Evolutionary conservation across 2,888 invertebrate species (phyloP).

Genomic region (Slavum lentiscoides): DNA sequence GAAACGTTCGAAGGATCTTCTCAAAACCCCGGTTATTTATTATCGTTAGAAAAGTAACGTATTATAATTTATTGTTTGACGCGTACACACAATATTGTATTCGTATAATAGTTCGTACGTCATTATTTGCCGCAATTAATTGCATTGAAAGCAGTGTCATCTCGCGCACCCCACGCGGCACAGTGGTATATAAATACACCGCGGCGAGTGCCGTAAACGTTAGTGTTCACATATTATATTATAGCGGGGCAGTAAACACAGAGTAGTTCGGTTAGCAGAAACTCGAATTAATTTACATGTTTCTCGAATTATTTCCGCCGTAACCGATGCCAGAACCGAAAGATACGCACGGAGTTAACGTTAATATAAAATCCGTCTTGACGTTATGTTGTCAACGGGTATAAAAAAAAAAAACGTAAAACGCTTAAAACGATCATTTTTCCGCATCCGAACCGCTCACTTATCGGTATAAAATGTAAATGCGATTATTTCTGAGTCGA

Average conservation of each 20-base stretch:
- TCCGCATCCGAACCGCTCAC: neutral
- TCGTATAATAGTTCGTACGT: no score
- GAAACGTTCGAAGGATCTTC: no score
- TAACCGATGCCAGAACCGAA: neutral
- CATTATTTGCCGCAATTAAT: no score
- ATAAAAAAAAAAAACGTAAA: neutral
- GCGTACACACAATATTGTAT: no score
- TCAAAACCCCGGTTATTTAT: no score
- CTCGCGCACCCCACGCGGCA: no score
- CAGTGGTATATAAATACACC: neutral
- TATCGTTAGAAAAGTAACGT: no score
- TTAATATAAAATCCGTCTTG: neutral
- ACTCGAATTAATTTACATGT: neutral
- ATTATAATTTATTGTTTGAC: no score
- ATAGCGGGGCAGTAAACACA: no score
- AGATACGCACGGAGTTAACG: neutral
- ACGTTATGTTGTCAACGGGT: neutral
- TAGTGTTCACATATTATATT: no score
- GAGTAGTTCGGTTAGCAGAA: no score
- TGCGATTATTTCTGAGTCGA: neutral
- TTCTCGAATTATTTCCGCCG: neutral
- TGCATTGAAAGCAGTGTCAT: no score
- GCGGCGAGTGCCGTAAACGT: neutral
- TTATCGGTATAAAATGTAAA: neutral
- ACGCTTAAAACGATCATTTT: slow-evolving; percentile 4